Evolutionary conservation across 2,113 vertebrate genomes (phyloP).

Genomic region (Hypocryptadius cinnamomeus): DNA sequence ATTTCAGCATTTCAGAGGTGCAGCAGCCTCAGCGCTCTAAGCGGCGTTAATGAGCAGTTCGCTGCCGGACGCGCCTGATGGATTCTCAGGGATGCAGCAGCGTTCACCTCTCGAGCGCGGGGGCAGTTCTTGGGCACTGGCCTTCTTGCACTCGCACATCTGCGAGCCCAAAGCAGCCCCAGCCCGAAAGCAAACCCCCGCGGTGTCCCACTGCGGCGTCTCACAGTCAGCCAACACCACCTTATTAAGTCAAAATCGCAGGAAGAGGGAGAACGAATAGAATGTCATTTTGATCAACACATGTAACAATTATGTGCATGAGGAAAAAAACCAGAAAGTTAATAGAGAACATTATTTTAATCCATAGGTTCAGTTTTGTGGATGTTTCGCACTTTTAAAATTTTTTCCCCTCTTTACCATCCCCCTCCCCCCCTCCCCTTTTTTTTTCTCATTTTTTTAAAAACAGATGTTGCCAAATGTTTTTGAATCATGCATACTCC

Average conservation of each 20-base stretch:
- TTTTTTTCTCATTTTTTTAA: not conserved
- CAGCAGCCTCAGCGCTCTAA: rapidly evolving
- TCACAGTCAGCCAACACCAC: rapidly evolving
- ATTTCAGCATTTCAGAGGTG: not conserved
- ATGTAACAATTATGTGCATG: not conserved
- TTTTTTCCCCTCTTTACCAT: too few species aligned
- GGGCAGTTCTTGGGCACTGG: rapidly evolving
- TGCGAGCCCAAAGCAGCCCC: not conserved
- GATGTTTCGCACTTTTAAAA: not conserved
- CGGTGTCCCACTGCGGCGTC: rapidly evolving
- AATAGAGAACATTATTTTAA: not conserved
- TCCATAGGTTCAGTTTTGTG: not conserved
- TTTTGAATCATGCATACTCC: not conserved
- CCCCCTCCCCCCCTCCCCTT: rapidly evolving
- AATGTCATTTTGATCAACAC: not conserved
- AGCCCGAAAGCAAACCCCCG: rapidly evolving
- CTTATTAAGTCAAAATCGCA: not conserved
- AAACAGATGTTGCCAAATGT: not conserved
- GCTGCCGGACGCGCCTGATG: rapidly evolving
- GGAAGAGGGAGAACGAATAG: not conserved
- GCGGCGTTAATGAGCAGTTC: rapidly evolving
- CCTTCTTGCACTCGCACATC: rapidly evolving
- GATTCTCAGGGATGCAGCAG: rapidly evolving
- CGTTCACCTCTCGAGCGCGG: rapidly evolving
- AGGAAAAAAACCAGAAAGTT: not conserved